Evolutionary conservation across 2,888 invertebrate genomes (phyloP).

Genomic region (Drosophila diplacantha): DNA sequence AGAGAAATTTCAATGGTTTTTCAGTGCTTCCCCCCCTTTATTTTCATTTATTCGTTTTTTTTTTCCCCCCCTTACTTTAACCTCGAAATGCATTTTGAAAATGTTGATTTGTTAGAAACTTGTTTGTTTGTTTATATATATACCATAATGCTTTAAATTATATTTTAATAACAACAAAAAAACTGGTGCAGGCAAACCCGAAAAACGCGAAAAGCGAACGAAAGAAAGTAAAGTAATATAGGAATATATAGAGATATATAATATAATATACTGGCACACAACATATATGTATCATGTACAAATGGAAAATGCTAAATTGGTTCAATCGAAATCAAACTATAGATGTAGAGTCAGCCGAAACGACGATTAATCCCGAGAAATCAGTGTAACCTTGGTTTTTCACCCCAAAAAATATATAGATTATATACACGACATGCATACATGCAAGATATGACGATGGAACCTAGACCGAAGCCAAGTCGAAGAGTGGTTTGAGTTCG

Average conservation of each 20-base stretch:
- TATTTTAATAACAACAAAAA: conserved; percentile 33
- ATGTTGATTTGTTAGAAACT: conserved; percentile 56
- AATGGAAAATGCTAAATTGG: conserved; percentile 35
- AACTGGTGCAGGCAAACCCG: conserved; percentile 67
- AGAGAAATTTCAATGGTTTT: conserved; percentile 41
- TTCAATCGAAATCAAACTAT: conserved; percentile 22
- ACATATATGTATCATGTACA: conserved; percentile 52
- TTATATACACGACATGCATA: conserved; percentile 12
- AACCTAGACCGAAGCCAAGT: conserved; percentile 18
- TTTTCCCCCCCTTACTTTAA: not conserved
- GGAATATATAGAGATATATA: conserved; percentile 14
- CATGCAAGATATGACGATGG: conserved; percentile 8
- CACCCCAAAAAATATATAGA: conserved; percentile 1
- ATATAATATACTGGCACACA: conserved; percentile 24
- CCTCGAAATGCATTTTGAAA: conserved; percentile 52
- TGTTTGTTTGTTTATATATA: conserved; percentile 37
- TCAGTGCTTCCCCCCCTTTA: conserved; percentile 21
- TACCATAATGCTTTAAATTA: conserved; percentile 32
- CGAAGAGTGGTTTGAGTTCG: conserved; percentile 27
- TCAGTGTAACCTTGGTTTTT: conserved; percentile 21
- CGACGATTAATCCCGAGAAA: not conserved
- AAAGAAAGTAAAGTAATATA: conserved; percentile 31
- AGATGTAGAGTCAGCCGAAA: not conserved
- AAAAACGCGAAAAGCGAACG: conserved; percentile 18
- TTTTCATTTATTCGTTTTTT: conserved; percentile 11